These are phyloP conservation scores for Sthenelais limicola DNA, from an alignment of 2,888 invertebrate species.

Conservation along the genomic window DNA sequence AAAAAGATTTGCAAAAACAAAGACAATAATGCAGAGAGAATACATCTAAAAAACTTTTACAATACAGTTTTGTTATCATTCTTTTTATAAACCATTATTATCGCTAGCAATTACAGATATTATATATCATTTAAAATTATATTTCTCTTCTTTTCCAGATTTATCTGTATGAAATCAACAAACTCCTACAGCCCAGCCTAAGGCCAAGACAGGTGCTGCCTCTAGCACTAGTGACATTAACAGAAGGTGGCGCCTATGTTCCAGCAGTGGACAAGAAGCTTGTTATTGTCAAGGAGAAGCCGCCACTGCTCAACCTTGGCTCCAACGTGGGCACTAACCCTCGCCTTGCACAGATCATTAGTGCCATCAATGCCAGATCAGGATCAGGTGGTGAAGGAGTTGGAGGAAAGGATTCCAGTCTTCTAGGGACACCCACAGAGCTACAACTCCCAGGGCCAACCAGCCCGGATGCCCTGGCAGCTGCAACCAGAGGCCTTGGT, in stretches of 20 bases:
- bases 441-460: too few relatives aligned
- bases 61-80: too few relatives aligned
- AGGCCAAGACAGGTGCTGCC: constrained; percentile 52
- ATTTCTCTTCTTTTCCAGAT: constrained; percentile 45
- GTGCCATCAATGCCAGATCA: constrained; percentile 47
- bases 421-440: constrained; percentile 27
- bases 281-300: constrained; percentile 36
- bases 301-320: neutral
- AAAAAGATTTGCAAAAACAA: too few relatives aligned
- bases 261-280: constrained; percentile 42
- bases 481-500: neutral
- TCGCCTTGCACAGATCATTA: constrained; percentile 50
- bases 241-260: constrained; percentile 44
- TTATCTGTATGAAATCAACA: constrained; percentile 55
- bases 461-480: neutral
- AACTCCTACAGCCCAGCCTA: constrained; percentile 48
- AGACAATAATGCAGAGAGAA: too few relatives aligned
- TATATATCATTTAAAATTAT: too few relatives aligned
- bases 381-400: neutral
- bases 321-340: constrained; percentile 47
- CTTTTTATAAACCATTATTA: too few relatives aligned
- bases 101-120: too few relatives aligned
- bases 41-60: too few relatives aligned
- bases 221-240: constrained; percentile 50
- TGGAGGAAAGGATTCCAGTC: neutral